Evolutionary conservation across 2,113 vertebrate genomes (phyloP).

Genomic region (Himantopus leucocephalus): DNA sequence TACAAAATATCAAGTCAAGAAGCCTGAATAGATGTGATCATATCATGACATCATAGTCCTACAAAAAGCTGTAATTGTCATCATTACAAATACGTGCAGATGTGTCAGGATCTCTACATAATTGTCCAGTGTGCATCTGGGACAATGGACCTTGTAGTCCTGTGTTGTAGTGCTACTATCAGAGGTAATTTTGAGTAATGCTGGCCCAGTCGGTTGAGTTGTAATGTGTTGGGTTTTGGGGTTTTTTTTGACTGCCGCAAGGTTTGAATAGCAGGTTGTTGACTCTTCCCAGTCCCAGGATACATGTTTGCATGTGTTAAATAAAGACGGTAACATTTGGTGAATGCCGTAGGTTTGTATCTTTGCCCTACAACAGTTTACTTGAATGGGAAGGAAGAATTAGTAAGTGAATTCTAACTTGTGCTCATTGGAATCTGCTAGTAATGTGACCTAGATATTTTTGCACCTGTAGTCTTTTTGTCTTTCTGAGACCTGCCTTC

Average conservation of each 20-base stretch:
- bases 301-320: not conserved
- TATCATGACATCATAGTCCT: slow-evolving; percentile 11
- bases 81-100: not conserved
- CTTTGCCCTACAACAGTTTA: not conserved
- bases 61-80: slow-evolving; percentile 39
- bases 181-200: not conserved
- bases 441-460: not conserved
- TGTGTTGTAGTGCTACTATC: not conserved
- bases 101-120: not conserved
- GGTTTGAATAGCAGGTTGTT: not conserved
- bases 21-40: slow-evolving; percentile 32
- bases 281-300: not conserved
- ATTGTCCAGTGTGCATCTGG: not conserved
- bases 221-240: not conserved
- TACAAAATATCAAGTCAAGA: not conserved
- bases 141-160: not conserved
- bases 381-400: not conserved
- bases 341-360: not conserved
- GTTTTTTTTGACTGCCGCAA: not conserved
- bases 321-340: not conserved
- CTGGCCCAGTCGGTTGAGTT: not conserved
- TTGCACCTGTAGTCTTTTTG: not conserved
- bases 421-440: not conserved
- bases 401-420: not conserved
- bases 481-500: not conserved